Percentiles rank a stretch among this genome's conserved stretches.
Conservation (phyloP, 2,113 vertebrate genomes). For the Gallinago undulata region DNA sequence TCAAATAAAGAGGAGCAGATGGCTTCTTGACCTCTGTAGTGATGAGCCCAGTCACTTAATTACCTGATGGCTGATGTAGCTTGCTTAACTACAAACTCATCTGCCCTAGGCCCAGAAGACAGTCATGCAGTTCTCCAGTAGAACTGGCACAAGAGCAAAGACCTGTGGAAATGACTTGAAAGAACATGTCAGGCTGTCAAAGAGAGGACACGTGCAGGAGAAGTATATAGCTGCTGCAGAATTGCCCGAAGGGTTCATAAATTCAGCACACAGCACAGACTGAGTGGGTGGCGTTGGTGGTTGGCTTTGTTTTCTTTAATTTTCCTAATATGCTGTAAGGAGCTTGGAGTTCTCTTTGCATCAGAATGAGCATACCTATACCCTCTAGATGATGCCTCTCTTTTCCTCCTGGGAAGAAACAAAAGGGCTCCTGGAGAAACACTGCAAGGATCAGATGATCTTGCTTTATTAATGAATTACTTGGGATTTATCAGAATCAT, state of each 20-base stretch:
- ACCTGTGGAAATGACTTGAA: background rate
- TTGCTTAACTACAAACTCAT: background rate
- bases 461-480: conserved; percentile 36
- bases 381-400: background rate
- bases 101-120: background rate
- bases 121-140: background rate
- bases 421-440: conserved; percentile 33
- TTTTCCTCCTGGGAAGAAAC: conserved; percentile 29
- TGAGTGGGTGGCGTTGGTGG: conserved; percentile 36
- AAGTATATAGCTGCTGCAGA: conserved; percentile 4
- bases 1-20: background rate
- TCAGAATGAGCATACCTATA: conserved; percentile 10
- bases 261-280: conserved; percentile 13
- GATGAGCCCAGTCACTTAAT: background rate
- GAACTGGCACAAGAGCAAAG: background rate
- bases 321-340: conserved; percentile 43
- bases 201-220: background rate
- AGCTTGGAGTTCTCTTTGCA: conserved; percentile 16
- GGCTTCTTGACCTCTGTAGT: background rate
- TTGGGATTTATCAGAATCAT: conserved; percentile 43
- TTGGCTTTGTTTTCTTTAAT: conserved; percentile 45
- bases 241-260: conserved; percentile 38
- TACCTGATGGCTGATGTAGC: background rate
- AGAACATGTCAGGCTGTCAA: background rate
- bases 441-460: conserved; percentile 39